Conservation (phyloP, 2,797 vertebrate species). For the Paramormyrops hopkinsi region DNA sequence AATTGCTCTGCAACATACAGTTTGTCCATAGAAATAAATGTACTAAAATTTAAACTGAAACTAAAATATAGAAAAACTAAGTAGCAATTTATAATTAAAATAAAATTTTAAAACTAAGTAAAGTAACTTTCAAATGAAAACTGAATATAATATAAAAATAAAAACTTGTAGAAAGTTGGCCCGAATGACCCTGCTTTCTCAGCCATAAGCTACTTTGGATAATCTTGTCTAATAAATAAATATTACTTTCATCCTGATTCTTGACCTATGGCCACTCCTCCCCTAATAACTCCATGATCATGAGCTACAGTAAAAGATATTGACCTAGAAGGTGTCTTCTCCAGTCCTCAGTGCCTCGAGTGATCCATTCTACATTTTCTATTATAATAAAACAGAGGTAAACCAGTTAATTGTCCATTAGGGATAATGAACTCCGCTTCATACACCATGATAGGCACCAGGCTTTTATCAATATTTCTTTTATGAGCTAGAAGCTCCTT, state of each 20-base stretch:
- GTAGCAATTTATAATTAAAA: neutral
- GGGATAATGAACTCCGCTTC: conserved; percentile 9
- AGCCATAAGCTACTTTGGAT: neutral
- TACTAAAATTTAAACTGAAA: neutral
- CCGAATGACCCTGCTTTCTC: neutral
- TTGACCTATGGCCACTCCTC: neutral
- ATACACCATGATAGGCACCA: neutral
- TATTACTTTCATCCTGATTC: neutral
- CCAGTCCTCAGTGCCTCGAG: neutral
- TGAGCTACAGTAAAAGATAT: neutral
- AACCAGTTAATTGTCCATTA: conserved; percentile 22
- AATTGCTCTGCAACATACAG: neutral
- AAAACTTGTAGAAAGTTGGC: neutral
- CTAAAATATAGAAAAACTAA: neutral
- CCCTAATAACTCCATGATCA: too few species aligned
- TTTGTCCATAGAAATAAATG: neutral
- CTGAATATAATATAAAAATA: neutral
- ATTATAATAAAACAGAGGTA: conserved; percentile 19
- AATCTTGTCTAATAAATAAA: neutral
- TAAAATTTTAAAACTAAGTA: neutral
- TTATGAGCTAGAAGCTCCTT: conserved; percentile 6
- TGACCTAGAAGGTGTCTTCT: neutral
- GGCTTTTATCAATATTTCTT: conserved; percentile 17
- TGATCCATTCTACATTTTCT: conserved; percentile 3
- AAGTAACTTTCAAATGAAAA: neutral